Evolutionary conservation across 2,888 invertebrate genomes (phyloP), one percentile per base, ranked within the genome.

Genomic region (Cerceris rybyensis): DNA sequence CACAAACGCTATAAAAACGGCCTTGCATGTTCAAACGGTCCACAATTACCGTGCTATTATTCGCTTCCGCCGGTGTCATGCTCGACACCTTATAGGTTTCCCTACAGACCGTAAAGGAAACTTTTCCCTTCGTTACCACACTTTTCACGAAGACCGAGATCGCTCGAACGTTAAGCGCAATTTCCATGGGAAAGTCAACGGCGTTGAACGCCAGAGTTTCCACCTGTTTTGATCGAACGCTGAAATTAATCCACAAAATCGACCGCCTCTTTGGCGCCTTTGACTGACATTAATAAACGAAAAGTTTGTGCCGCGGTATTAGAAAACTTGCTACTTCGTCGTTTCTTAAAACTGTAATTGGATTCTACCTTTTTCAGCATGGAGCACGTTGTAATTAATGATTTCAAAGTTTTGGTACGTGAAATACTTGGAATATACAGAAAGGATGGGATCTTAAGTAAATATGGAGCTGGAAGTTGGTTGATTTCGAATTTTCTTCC

Each of bases 11-110:
- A 65, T 17, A 65, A 49, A 42, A 28, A 16, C 52, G 75, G 52
- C 75, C 69, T 77, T 77, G 75, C 75, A 77, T 70, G 77, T 66
- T 65, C 75, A 75, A 77, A 75, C 69, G 75, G 75, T 77, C 69
- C 65, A 46, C 70, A 52, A 75, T 75, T 75, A 75, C 66, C 69
- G 54, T 16, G 75, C 75, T 61, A 78, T 75, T 78, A 75, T 75
- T 67, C 77, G 54, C 71, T 77, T 71, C 76, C 71, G 70, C 58
- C 49, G 60, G 28, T 60, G 55, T 55, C 64, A 66, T 54, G 50
- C 60, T 63, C 63, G 61, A 75, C 70, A 58, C 76, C 77, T 78
- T 67, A 75, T 70, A 61, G 58, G 61, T 78, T 70, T 75, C 64
- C 59, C 67, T 63, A 17, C 49, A 17, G 17, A 54, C 46, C 70